These are phyloP conservation scores for Tyrannus savana DNA, from an alignment of 2,113 vertebrate genomes.

Conservation along the genomic window DNA sequence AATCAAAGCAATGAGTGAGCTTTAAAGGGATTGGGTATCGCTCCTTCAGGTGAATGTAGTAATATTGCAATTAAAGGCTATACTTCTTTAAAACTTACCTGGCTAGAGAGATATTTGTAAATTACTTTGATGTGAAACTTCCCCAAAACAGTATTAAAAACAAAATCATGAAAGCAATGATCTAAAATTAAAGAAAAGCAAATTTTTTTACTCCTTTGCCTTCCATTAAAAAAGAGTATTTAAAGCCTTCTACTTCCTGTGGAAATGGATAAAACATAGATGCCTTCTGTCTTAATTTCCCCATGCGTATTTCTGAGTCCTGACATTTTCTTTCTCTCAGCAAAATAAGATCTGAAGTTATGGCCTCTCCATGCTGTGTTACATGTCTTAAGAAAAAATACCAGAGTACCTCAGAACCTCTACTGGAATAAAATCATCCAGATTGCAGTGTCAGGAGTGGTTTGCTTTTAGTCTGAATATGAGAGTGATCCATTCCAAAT, in stretches of 20 bases:
- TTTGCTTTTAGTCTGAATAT: neutral
- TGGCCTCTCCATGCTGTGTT: neutral
- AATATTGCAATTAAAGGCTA: neutral
- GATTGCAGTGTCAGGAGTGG: neutral
- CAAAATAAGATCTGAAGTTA: neutral
- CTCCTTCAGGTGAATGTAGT: neutral
- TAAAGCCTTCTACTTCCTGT: neutral
- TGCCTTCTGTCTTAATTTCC: neutral
- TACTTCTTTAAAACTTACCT: neutral
- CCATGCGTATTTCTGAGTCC: neutral
- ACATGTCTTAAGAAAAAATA: neutral
- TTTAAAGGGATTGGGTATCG: neutral
- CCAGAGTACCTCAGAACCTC: neutral
- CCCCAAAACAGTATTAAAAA: neutral
- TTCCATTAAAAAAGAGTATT: neutral
- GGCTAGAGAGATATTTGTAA: neutral
- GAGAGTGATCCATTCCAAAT: neutral
- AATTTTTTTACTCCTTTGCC: neutral
- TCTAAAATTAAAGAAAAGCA: neutral
- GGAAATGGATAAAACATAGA: neutral
- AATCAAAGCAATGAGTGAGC: neutral
- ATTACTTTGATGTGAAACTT: neutral
- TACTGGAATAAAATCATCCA: neutral
- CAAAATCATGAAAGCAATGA: neutral
- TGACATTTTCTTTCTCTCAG: neutral